Evolutionary conservation across 2,113 vertebrate genomes (phyloP).

Genomic region (Calyptomena viridis): DNA sequence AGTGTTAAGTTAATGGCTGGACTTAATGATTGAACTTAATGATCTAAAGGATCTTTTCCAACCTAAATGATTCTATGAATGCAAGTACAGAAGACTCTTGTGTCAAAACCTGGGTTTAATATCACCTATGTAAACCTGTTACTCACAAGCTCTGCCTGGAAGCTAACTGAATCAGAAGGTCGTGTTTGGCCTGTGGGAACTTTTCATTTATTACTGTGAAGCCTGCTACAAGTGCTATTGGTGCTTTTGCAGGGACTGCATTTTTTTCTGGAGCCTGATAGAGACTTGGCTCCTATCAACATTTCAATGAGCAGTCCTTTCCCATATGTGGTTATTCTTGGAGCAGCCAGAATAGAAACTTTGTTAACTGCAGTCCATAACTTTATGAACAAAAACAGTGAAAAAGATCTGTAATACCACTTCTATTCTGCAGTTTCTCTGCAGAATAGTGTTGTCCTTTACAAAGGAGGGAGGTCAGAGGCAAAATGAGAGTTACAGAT

Average conservation of each 20-base stretch:
- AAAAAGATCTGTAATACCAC: background rate
- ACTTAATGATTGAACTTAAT: background rate
- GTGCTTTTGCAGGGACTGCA: background rate
- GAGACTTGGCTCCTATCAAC: background rate
- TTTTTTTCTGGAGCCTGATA: background rate
- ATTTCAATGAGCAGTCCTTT: background rate
- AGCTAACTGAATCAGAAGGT: background rate
- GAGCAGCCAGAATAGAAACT: background rate
- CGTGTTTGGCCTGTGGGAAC: background rate
- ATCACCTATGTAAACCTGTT: background rate
- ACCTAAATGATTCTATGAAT: background rate
- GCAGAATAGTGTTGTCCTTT: background rate
- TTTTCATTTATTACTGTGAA: background rate
- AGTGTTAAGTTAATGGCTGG: too few species aligned
- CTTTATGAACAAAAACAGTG: background rate
- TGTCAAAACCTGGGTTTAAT: background rate
- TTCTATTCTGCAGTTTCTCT: background rate
- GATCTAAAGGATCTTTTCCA: background rate
- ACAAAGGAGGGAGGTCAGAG: background rate
- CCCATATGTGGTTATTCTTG: background rate
- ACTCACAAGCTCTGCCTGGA: background rate
- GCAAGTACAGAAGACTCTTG: background rate
- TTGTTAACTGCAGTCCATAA: fast-evolving
- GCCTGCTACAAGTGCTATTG: background rate
- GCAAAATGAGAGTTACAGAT: background rate